Base-by-base conservation (phyloP, 2,797 vertebrate species). In the Pseudotriccus pelzelni region DNA sequence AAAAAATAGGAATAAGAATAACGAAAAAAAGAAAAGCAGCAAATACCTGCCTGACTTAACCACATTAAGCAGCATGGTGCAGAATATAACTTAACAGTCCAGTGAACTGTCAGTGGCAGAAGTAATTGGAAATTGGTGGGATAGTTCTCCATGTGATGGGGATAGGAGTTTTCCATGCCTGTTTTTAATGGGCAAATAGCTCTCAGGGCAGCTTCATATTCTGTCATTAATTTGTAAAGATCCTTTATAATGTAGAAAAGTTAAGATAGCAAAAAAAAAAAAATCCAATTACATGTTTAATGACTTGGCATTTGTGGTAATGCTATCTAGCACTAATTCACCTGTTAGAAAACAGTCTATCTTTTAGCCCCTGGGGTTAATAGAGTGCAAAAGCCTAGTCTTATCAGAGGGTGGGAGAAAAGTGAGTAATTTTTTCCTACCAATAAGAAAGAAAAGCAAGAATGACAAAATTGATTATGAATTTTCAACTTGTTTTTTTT, bases 231-330 rank as follows among this genome's bases (percentile, higher is more conserved):
- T 97, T 97, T 97, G 95, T 95, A 96, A 98, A 97, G 96, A 97
- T 94, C 84, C 91, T 97, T 97, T 96, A 95, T 97, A 96, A 97
- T 55, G 60, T 93, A 96, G 73, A 97, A 97, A 96, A 96, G 94
- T 95, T 97, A 91, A 96, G 91, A 96, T 94, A 97, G 94, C 87
- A 91, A 97, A 97, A 95, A 93, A 94, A 90, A 97, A 97, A 96
- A 95, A 92, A 97, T 97, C 97, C 97, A 98, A 98, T 98, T 98
- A 98, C 96, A 97, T 95, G 96, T 98, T 98, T 98, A 98, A 98
- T 98, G 97, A 97, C 97, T 97, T 98, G 98, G 97, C 97, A 98
- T 98, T 98, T 98, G 97, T 97, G 96, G 96, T 96, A 98, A 98
- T 98, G 97, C 94, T 97, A 97, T 98, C 97, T 97, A 97, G 93